Conservation (phyloP, 1,140 invertebrate genomes). For the Scylla paramamosain region DNA sequence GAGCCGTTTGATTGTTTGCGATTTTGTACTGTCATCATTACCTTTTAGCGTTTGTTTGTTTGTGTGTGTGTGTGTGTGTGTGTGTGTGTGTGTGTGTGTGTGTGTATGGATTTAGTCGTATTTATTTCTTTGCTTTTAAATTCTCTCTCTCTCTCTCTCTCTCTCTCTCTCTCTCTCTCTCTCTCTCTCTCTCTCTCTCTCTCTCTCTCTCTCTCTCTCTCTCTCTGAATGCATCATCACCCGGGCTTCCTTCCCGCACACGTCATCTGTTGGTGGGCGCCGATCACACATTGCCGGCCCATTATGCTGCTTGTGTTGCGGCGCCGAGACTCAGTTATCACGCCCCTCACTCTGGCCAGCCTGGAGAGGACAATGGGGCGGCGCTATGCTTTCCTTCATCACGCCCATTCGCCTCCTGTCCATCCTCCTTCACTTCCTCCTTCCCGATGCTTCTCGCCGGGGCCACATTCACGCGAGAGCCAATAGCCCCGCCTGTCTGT, state of each 20-base stretch:
- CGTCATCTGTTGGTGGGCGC: no score
- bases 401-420: neutral
- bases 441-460: no score
- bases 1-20: no score
- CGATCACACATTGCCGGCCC: neutral
- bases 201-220: no score
- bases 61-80: conserved; percentile 31
- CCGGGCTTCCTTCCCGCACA: no score
- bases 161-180: no score
- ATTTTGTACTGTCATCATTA: no score
- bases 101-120: neutral
- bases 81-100: conserved; percentile 52
- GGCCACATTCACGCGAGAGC: no score
- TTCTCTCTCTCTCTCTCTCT: no score
- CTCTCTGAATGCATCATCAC: no score
- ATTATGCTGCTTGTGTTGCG: neutral
- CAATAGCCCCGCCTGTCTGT: no score
- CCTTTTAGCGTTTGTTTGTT: neutral
- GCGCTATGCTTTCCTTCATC: neutral
- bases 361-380: neutral
- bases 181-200: no score
- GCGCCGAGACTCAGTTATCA: neutral
- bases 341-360: neutral
- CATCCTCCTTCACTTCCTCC: neutral
- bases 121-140: neutral